These are phyloP conservation scores for Cheilinus undulatus DNA, from an alignment of 2,113 vertebrate species.

Conservation along the genomic window DNA sequence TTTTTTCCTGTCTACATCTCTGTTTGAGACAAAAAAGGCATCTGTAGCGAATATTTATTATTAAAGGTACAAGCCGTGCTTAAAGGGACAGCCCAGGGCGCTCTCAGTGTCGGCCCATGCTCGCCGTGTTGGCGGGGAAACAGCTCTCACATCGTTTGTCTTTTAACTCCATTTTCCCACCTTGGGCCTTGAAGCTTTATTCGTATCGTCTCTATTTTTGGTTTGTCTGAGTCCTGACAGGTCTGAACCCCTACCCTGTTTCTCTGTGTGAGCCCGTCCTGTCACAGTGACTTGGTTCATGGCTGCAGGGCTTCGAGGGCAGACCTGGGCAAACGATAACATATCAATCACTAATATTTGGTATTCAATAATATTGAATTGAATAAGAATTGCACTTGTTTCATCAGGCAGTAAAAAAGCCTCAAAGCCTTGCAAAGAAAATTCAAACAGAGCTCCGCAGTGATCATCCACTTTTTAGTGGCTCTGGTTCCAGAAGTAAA, in stretches of 20 bases:
- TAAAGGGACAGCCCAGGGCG: constrained; percentile 66
- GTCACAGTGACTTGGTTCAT: constrained; percentile 66
- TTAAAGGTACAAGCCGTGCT: constrained; percentile 81
- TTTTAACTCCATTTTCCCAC: neutral
- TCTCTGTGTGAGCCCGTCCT: constrained; percentile 1
- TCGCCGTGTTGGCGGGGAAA: neutral
- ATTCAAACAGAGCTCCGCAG: too few relatives aligned
- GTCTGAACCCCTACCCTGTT: neutral
- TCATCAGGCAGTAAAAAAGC: neutral
- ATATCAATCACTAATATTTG: constrained; percentile 9
- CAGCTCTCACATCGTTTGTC: neutral
- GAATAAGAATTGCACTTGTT: constrained; percentile 51
- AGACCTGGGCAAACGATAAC: constrained; percentile 33
- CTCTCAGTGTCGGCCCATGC: constrained; percentile 37
- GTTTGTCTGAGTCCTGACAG: constrained; percentile 23
- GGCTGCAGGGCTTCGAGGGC: constrained; percentile 14
- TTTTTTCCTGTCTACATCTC: constrained; percentile 30
- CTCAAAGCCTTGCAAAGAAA: constrained; percentile 12
- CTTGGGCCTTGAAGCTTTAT: constrained; percentile 4
- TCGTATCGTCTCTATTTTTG: constrained; percentile 27
- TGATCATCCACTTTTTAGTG: too few relatives aligned
- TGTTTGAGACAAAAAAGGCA: constrained; percentile 65
- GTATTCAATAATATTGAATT: constrained; percentile 6
- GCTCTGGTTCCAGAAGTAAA: too few relatives aligned
- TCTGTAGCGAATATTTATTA: constrained; percentile 64